These are phyloP conservation scores for Meganola albula DNA, from an alignment of 2,888 invertebrate genomes.

Conservation along the genomic window DNA sequence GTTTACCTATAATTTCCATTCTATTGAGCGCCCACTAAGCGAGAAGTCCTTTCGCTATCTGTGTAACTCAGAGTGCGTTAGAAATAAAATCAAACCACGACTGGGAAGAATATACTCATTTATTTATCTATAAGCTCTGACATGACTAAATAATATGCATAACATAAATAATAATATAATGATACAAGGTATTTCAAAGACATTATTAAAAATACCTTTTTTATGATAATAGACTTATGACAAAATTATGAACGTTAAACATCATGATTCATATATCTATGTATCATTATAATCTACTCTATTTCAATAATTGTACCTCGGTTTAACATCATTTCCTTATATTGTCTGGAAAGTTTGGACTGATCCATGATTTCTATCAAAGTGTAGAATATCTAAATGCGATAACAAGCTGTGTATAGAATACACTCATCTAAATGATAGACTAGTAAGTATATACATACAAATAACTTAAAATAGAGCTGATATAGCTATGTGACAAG, in stretches of 20 bases:
- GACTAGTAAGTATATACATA: constrained; percentile 47
- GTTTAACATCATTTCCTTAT: constrained; percentile 44
- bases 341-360: constrained; percentile 46
- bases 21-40: constrained; percentile 19
- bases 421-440: constrained; percentile 36
- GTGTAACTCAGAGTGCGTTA: constrained; percentile 30
- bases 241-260: constrained; percentile 34
- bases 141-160: constrained; percentile 48
- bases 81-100: constrained; percentile 68
- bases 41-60: constrained; percentile 20
- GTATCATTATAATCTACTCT: constrained; percentile 38
- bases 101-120: constrained; percentile 68
- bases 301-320: constrained; percentile 53
- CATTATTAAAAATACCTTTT: constrained; percentile 23
- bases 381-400: constrained; percentile 24
- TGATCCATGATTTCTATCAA: constrained; percentile 34
- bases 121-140: constrained; percentile 60
- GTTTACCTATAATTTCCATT: constrained; percentile 26
- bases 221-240: constrained; percentile 30
- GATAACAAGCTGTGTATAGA: constrained; percentile 37
- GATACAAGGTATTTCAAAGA: constrained; percentile 26
- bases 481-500: constrained; percentile 28
- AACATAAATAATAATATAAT: constrained; percentile 38
- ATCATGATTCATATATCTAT: constrained; percentile 33
- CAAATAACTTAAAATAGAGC: constrained; percentile 35